Conservation (phyloP, 2,113 vertebrate species). For the Clarias magur region DNA sequence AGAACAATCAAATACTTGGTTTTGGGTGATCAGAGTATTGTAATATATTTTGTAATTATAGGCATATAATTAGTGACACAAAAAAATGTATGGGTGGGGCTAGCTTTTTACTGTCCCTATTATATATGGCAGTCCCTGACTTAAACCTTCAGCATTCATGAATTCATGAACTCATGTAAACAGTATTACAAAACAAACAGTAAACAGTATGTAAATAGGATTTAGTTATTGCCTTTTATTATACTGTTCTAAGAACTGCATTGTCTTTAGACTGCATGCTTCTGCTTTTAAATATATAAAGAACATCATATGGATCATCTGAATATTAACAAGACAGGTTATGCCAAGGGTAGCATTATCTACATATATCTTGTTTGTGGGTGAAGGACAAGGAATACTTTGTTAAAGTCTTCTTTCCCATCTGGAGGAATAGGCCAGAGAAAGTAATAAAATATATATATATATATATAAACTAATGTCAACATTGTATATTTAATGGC, state of each 20-base stretch:
- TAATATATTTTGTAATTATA: no score
- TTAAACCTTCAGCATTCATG: neutral
- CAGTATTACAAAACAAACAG: neutral
- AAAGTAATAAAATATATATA: neutral
- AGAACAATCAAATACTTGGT: no score
- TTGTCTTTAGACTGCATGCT: neutral
- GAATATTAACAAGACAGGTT: constrained; percentile 9
- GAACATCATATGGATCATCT: constrained; percentile 18
- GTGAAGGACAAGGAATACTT: constrained; percentile 29
- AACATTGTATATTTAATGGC: no score
- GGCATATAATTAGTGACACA: no score
- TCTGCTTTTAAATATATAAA: constrained; percentile 11
- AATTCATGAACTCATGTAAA: neutral
- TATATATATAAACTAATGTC: no score
- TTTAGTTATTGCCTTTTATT: neutral
- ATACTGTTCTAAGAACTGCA: neutral
- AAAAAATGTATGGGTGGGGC: no score
- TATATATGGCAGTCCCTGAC: no score
- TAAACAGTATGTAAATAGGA: neutral
- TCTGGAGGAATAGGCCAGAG: neutral
- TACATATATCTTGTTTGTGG: neutral
- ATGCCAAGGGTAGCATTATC: constrained; percentile 11
- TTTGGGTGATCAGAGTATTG: no score
- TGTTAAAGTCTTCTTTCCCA: neutral
- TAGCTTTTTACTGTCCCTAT: no score